phyloP scores from a whole-genome alignment of 2,113 vertebrate genomes.

The Myotis davidii region DNA sequence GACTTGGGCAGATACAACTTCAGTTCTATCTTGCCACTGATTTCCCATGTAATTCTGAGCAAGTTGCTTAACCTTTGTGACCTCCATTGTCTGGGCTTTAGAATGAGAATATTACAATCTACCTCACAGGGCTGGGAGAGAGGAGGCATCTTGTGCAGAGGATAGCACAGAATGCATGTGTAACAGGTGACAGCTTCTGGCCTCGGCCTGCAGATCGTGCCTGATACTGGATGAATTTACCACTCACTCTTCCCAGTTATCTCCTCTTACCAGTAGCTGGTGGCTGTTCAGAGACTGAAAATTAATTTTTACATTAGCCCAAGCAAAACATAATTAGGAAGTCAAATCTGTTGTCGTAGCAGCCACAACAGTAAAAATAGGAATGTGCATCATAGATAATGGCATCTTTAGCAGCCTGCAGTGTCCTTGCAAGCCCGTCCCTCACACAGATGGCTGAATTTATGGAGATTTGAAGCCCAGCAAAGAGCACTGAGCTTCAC shows the following conservation, averaged over 20 bases:
- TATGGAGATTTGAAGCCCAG: background rate
- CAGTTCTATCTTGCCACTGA: background rate
- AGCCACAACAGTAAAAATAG: background rate
- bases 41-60: background rate
- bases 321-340: slow-evolving; percentile 55
- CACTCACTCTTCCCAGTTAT: background rate
- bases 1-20: no score
- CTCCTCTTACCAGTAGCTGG: background rate
- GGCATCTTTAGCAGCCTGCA: background rate
- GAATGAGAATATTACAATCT: background rate
- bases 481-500: background rate
- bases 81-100: background rate
- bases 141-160: background rate
- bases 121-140: no score
- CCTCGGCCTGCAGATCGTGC: accelerated
- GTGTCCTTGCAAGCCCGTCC: background rate
- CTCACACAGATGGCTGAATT: background rate
- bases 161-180: accelerated
- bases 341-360: slow-evolving; percentile 29
- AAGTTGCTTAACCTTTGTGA: background rate
- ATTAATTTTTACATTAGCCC: slow-evolving; percentile 56
- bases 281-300: slow-evolving; percentile 15
- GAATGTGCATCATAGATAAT: background rate
- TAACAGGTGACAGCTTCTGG: background rate
- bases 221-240: background rate